phyloP scores from a whole-genome alignment of 2,888 invertebrate genomes.

The Iphiclides podalirius region DNA sequence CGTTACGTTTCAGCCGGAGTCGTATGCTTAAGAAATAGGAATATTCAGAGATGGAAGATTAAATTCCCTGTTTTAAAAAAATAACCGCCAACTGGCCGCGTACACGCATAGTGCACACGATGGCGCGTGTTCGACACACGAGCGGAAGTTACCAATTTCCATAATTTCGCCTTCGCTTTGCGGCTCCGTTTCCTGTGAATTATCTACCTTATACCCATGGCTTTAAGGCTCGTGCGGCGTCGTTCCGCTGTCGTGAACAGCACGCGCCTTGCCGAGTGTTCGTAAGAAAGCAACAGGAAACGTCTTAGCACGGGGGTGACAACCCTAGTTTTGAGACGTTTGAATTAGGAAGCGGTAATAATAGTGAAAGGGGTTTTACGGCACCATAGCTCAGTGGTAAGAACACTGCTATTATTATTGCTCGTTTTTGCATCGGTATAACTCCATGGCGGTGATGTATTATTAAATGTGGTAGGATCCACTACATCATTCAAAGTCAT shows the following conservation, averaged over 20 bases:
- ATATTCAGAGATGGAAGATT: too few species aligned
- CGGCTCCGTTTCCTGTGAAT: constrained; percentile 3
- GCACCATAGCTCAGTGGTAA: too few species aligned
- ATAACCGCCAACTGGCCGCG: constrained; percentile 49
- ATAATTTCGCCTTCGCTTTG: constrained; percentile 35
- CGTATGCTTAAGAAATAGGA: too few species aligned
- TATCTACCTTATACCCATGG: constrained; percentile 27
- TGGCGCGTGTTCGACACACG: constrained; percentile 65
- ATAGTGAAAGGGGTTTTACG: too few species aligned
- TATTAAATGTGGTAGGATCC: too few species aligned
- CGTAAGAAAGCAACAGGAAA: constrained; percentile 61
- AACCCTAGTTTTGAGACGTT: constrained; percentile 46
- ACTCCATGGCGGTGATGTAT: too few species aligned
- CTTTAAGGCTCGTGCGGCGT: constrained; percentile 25
- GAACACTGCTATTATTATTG: too few species aligned
- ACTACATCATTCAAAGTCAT: too few species aligned
- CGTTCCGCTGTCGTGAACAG: constrained; percentile 23
- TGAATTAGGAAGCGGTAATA: not conserved
- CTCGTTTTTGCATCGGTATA: too few species aligned
- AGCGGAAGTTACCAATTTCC: constrained; percentile 70
- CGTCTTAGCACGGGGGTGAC: constrained; percentile 58
- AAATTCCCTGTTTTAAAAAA: constrained; percentile 25
- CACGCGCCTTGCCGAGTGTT: constrained; percentile 55
- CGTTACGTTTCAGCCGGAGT: too few species aligned
- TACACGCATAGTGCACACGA: constrained; percentile 48